These are phyloP conservation scores for Epizoanthus illoricatus DNA, from an alignment of 92 coral and sea anemone species.

Conservation along the genomic window DNA sequence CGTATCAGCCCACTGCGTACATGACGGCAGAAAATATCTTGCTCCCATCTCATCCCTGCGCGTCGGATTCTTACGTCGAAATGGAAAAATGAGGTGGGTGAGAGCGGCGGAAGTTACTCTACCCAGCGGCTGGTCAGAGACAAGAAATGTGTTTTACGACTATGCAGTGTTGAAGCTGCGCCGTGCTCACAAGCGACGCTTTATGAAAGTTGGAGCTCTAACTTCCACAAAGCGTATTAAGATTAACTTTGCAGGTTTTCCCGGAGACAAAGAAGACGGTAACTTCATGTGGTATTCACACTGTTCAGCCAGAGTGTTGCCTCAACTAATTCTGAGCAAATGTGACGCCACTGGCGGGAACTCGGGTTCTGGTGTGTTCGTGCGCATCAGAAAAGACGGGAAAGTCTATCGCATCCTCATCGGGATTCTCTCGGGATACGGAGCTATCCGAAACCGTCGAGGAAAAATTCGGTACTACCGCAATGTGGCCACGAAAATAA, in stretches of 20 bases:
- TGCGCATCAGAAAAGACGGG: conserved; percentile 28
- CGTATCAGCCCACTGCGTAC: conserved; percentile 95
- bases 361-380: conserved; percentile 79
- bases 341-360: conserved; percentile 78
- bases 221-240: conserved; percentile 19
- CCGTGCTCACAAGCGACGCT: conserved; percentile 50
- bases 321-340: conserved; percentile 50
- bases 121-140: conserved; percentile 54
- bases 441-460: conserved; percentile 26
- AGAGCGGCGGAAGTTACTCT: conserved; percentile 41
- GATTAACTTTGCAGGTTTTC: conserved; percentile 78
- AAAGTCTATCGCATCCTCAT: conserved; percentile 53
- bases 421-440: conserved; percentile 71
- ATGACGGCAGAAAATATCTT: conserved; percentile 62
- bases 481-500: conserved; percentile 63
- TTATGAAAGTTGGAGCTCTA: conserved; percentile 52
- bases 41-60: conserved; percentile 49
- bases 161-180: conserved; percentile 68
- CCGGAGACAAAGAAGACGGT: conserved; percentile 62
- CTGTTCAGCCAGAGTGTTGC: conserved; percentile 48
- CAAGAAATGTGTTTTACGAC: conserved; percentile 45
- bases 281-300: conserved; percentile 69
- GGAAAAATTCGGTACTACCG: conserved; percentile 41
- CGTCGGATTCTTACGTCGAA: conserved; percentile 69
- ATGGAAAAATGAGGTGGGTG: conserved; percentile 60